Evolutionary conservation across 2,113 vertebrate species (phyloP).

Genomic region (Sterrhoptilus dennistouni): DNA sequence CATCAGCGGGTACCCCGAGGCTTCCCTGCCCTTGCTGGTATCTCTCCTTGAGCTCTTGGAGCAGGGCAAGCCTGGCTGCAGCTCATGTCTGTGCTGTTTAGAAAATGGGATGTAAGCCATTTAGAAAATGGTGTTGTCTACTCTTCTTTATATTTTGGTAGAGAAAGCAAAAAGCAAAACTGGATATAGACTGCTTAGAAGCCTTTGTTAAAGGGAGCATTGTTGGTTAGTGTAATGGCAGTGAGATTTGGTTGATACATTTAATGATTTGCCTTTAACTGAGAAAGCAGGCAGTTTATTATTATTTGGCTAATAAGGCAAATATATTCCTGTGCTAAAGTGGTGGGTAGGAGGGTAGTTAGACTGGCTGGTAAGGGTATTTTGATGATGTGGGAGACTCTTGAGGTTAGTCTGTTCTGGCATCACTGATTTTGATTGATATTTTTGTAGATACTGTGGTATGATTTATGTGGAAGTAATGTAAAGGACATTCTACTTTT

Average conservation of each 20-base stretch:
- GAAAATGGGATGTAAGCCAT: not conserved
- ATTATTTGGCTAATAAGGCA: not conserved
- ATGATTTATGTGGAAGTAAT: not conserved
- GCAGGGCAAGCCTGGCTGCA: not conserved
- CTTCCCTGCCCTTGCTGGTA: not conserved
- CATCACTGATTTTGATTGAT: not conserved
- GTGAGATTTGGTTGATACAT: not conserved
- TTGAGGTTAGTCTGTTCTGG: not conserved
- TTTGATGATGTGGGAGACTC: not conserved
- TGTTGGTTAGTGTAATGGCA: not conserved
- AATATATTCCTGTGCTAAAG: not conserved
- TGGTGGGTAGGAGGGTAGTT: not conserved
- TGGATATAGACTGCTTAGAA: not conserved
- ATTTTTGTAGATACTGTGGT: not conserved
- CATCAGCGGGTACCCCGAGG: rapidly evolving
- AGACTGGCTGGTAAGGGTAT: not conserved
- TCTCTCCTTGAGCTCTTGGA: not conserved
- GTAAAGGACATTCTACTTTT: not conserved
- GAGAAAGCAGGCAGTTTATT: not conserved
- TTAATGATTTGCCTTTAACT: not conserved
- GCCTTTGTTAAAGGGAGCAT: not conserved
- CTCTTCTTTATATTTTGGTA: rapidly evolving
- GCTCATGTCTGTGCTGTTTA: not conserved
- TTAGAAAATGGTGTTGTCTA: not conserved
- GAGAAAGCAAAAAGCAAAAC: not conserved